Percentiles rank a stretch among this genome's conserved stretches.
These are phyloP conservation scores for Drosophila nigricruria DNA, from an alignment of 2,888 invertebrate species.

Conservation along the genomic window DNA sequence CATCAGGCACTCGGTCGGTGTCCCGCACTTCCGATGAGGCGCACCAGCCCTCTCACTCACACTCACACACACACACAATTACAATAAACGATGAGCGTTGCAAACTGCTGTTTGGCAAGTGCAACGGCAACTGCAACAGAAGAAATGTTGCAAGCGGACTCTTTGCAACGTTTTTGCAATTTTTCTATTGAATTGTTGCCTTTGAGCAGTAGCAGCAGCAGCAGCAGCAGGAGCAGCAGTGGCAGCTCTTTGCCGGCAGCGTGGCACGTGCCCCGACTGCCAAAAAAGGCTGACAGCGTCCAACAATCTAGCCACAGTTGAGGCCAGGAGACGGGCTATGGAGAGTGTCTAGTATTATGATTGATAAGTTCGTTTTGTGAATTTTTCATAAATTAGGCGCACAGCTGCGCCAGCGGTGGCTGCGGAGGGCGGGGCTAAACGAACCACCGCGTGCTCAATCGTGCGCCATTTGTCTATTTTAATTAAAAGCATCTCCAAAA, in stretches of 20 bases:
- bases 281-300: conserved; percentile 48
- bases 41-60: neutral
- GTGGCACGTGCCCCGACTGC: conserved; percentile 70
- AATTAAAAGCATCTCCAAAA: conserved; percentile 67
- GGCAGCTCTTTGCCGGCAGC: conserved; percentile 56
- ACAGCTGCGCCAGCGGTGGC: conserved; percentile 58
- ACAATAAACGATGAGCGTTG: conserved; percentile 67
- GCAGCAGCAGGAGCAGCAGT: neutral
- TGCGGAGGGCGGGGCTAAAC: conserved; percentile 9
- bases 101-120: conserved; percentile 58
- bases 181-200: conserved; percentile 71
- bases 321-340: neutral
- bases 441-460: conserved; percentile 69
- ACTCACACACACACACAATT: conserved; percentile 50
- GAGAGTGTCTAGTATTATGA: conserved; percentile 60
- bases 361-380: conserved; percentile 79
- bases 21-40: conserved; percentile 29
- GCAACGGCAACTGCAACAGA: conserved; percentile 37
- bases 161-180: conserved; percentile 59
- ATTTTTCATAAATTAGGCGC: conserved; percentile 77
- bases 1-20: conserved; percentile 57
- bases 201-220: conserved; percentile 36
- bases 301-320: conserved; percentile 65
- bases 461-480: conserved; percentile 79
- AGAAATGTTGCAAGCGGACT: conserved; percentile 44